Evolutionary conservation across 2,888 invertebrate genomes (phyloP), one percentile per base, ranked within the genome.

Genomic region (Taphrorychus bicolor): DNA sequence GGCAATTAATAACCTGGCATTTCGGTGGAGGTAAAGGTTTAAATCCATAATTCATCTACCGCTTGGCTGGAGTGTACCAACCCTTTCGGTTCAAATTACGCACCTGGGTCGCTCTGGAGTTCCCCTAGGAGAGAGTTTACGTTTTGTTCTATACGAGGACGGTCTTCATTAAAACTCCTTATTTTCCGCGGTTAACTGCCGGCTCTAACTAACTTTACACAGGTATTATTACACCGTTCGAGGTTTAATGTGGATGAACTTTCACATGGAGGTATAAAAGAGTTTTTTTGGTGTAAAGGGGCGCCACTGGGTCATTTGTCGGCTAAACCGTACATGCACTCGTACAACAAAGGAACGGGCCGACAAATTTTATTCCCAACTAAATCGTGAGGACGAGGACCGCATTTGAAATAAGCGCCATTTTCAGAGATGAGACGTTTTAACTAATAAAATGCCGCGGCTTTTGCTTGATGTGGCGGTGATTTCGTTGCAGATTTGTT

Each of bases 321-420:
- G 2, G 45, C 14, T 3, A 32, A 11, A 3, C 11, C 32, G 32
- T 32, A 32, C 32, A 3, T 32, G 32, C 11, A n/a, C n/a, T n/a
- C n/a, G 11, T 11, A 32, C 32, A 53, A 23, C 22, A 53, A 65
- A 65, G 58, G 58, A 64, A 60, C 59, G 41, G 59, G 45, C 42
- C 65, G 42, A 41, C 65, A 59, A 58, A 65, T 65, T 65, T 65
- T 65, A 65, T 65, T 65, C 53, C 21, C 65, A n/a, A 53, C 65
- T 65, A 65, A 65, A 65, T 65, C 59, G 65, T 53, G 41, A 9
- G 59, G 24, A 65, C 65, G 59, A 19, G 59, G 52, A 23, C 52
- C 22, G 65, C 65, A 65, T 65, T 51, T 19, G 41, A 65, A 58
- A 58, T 63, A 63, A 57, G 63, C 40, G 41, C 63, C 41, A 57